Evolutionary conservation across 1,140 invertebrate species (phyloP), one percentile per base, ranked within the genome.

Genomic region (Sesamia nonagrioides): DNA sequence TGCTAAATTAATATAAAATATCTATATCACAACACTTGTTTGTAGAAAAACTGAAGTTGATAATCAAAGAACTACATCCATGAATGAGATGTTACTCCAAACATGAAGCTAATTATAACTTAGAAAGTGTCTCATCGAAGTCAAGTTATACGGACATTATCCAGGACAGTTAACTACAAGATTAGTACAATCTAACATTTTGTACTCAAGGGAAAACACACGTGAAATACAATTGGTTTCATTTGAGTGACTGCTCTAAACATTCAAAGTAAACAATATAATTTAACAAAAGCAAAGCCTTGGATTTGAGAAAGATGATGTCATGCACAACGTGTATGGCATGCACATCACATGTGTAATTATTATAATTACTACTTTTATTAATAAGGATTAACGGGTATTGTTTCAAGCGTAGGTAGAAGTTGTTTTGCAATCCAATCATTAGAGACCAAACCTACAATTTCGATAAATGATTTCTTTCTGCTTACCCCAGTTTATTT

Each of bases 181-280:
- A 2, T 56, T 56, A 21, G 13, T n/a, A 52, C 15, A n/a, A 17
- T 17, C 11, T 45, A 13, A 45, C 21, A n/a, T 69, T 52, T 69
- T 27, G 45, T 37, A 69, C 17, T 69, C 21, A 17, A 21, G 15
- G 21, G 45, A 52, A n/a, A 68, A n/a, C n/a, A 61, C 33, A 61
- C 17, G 18, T 21, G 61, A 42, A 71, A 50, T 35, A 15, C 40
- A 21, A 52, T 71, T 52, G 68, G 68, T 71, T 71, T 27, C 68
- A 71, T 71, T 35, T 35, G 68, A 52, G 68, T 71, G 68, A 52
- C 17, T 71, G 48, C 15, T 52, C 48, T 71, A 71, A 71, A 35
- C 68, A 33, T 52, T 15, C 48, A 52, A 71, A 71, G 27, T 71
- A 71, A 52, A 52, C 18, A 71, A 50, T 8, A 35, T 66, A 66